Conservation (phyloP, 2,797 vertebrate species). For the Antrozous pallidus region DNA sequence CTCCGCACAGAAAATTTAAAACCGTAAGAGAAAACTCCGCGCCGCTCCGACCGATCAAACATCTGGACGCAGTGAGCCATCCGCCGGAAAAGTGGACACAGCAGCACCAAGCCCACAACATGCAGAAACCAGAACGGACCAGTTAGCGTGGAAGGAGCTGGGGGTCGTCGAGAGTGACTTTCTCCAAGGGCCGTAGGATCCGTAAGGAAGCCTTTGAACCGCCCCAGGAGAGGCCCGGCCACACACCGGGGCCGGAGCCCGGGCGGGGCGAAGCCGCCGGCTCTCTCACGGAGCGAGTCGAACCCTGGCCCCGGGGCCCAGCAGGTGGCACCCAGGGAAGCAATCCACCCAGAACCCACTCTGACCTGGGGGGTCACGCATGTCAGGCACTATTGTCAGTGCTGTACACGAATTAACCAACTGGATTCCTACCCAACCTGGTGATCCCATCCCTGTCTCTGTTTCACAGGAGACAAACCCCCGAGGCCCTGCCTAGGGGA, state of each 20-base stretch:
- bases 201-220: neutral
- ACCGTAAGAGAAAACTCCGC: neutral
- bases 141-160: neutral
- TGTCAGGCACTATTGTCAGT: neutral
- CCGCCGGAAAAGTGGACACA: neutral
- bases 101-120: neutral
- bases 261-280: neutral
- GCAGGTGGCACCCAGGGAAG: neutral
- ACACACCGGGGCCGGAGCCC: neutral
- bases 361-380: neutral
- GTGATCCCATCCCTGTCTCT: neutral
- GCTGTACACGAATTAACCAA: neutral
- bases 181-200: neutral
- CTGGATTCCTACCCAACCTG: neutral
- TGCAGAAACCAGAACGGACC: neutral
- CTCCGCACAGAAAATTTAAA: neutral
- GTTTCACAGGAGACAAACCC: neutral
- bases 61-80: neutral
- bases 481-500: neutral
- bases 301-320: neutral
- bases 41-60: neutral
- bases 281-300: neutral
- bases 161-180: neutral
- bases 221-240: neutral
- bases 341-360: neutral